Evolutionary conservation across 2,888 invertebrate species (phyloP).

Genomic region (Mamestra brassicae): DNA sequence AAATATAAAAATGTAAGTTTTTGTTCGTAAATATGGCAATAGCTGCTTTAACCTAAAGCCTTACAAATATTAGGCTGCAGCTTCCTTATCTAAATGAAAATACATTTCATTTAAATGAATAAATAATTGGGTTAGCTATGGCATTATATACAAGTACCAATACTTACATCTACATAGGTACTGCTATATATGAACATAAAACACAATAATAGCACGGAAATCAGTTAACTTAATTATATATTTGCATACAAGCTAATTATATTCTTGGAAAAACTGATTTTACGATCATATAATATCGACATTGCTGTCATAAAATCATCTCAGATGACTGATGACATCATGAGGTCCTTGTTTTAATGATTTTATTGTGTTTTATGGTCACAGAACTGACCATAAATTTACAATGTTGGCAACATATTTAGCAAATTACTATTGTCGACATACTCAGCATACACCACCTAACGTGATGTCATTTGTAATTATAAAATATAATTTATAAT

Average conservation of each 20-base stretch:
- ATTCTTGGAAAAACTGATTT: conserved; percentile 40
- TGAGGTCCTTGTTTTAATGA: conserved; percentile 68
- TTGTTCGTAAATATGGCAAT: too few relatives aligned
- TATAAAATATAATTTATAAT: conserved; percentile 23
- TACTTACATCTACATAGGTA: too few relatives aligned
- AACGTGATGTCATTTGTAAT: conserved; percentile 45
- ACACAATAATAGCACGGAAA: conserved; percentile 33
- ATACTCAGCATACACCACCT: conserved; percentile 37
- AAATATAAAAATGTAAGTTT: too few relatives aligned
- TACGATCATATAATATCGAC: conserved; percentile 37
- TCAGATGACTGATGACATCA: conserved; percentile 66
- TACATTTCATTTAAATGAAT: too few relatives aligned
- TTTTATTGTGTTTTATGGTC: conserved; percentile 75
- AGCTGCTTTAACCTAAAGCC: too few relatives aligned
- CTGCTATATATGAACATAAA: conserved; percentile 25
- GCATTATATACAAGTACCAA: too few relatives aligned
- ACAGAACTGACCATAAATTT: conserved; percentile 59
- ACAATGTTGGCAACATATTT: conserved; percentile 50
- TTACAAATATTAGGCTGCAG: too few relatives aligned
- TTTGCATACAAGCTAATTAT: conserved; percentile 43
- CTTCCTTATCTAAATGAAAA: too few relatives aligned
- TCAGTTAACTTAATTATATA: conserved; percentile 46
- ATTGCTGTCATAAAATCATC: conserved; percentile 42
- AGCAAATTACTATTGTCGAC: conserved; percentile 34
- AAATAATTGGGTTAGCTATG: too few relatives aligned